Evolutionary conservation across 2,113 vertebrate species (phyloP).

Genomic region (Lepisosteus osseus): DNA sequence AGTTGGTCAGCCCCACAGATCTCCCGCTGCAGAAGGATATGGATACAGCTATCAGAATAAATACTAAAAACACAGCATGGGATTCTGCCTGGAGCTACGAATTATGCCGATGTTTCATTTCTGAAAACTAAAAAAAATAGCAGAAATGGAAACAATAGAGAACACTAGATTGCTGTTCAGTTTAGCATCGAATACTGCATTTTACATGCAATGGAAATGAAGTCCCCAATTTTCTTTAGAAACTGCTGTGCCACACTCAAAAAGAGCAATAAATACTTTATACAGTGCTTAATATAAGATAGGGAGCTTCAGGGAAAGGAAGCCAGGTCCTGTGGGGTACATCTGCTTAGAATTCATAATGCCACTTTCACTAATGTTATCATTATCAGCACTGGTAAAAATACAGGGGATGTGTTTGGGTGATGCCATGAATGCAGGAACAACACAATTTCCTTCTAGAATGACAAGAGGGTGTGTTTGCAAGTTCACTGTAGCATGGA

Average conservation of each 20-base stretch:
- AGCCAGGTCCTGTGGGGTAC: constrained; percentile 24
- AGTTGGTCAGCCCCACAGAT: background rate
- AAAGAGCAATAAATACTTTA: constrained; percentile 31
- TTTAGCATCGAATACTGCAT: background rate
- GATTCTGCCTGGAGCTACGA: background rate
- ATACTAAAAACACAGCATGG: constrained; percentile 9
- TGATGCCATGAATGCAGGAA: background rate
- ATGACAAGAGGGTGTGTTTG: constrained; percentile 53
- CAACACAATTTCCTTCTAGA: constrained; percentile 17
- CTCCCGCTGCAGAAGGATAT: constrained; percentile 14
- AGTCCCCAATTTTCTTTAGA: constrained; percentile 6
- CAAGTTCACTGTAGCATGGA: constrained; percentile 62
- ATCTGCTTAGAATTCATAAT: constrained; percentile 29
- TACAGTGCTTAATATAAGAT: constrained; percentile 28
- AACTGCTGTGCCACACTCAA: constrained; percentile 13
- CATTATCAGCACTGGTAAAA: constrained; percentile 13
- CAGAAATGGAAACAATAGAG: background rate
- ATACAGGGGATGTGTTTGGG: too few species aligned
- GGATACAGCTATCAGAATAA: constrained; percentile 21
- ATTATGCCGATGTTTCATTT: constrained; percentile 10
- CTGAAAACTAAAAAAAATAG: background rate
- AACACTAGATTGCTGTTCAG: constrained; percentile 4
- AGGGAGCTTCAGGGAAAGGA: constrained; percentile 24
- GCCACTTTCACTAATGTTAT: constrained; percentile 24
- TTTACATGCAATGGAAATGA: background rate